A percentile compares a stretch with the other conserved stretches of the same genome.
These are phyloP conservation scores for Choreutis nemorana DNA, from an alignment of 2,888 invertebrate genomes.

Conservation along the genomic window DNA sequence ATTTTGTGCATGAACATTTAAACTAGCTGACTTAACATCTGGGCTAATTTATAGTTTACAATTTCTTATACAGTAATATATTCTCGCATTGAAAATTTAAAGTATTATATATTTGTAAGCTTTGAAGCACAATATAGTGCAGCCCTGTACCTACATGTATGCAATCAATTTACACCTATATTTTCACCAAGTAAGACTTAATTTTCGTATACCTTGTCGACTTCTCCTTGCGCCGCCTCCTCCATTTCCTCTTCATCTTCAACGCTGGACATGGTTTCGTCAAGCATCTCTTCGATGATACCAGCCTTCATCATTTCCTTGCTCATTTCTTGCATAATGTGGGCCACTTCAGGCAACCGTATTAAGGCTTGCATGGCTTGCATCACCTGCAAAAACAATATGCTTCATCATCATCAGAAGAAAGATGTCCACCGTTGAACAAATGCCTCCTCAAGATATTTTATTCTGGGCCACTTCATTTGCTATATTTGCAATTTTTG, in stretches of 20 bases:
- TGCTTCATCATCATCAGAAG: neutral
- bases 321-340: conserved; percentile 96
- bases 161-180: no score
- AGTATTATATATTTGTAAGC: no score
- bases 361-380: conserved; percentile 94
- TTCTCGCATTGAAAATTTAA: no score
- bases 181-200: neutral
- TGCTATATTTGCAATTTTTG: no score
- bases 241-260: conserved; percentile 96
- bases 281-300: conserved; percentile 98
- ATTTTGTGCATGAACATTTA: no score
- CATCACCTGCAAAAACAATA: conserved; percentile 68
- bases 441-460: neutral
- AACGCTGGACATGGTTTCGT: conserved; percentile 93
- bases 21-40: no score
- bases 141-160: no score
- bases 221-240: conserved; percentile 93
- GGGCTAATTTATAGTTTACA: no score
- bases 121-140: no score
- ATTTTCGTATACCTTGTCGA: conserved; percentile 90
- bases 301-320: conserved; percentile 99
- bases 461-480: no score
- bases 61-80: no score
- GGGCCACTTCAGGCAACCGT: conserved; percentile 91
- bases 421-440: neutral